Conservation (phyloP, 2,113 vertebrate species). For the Dicaeum eximium region DNA sequence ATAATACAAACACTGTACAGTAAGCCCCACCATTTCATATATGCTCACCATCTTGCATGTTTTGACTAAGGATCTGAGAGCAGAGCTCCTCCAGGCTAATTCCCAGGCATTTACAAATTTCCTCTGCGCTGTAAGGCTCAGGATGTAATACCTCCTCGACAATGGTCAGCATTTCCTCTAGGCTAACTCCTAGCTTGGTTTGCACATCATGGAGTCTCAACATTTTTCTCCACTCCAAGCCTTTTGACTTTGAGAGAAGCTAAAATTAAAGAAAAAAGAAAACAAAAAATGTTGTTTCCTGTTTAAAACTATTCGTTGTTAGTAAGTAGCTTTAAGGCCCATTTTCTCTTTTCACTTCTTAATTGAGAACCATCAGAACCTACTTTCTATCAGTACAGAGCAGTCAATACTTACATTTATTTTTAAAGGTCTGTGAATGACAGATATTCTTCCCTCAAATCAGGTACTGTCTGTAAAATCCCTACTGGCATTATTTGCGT, state of each 20-base stretch:
- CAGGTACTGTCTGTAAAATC: neutral
- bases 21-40: neutral
- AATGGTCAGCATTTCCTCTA: conserved; percentile 87
- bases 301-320: neutral
- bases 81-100: conserved; percentile 80
- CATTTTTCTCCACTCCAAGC: conserved; percentile 71
- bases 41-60: conserved; percentile 86
- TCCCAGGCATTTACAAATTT: conserved; percentile 85
- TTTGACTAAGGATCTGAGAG: conserved; percentile 79
- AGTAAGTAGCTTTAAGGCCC: neutral
- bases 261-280: conserved; percentile 37
- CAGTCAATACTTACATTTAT: neutral
- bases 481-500: neutral
- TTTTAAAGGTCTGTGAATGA: neutral
- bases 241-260: conserved; percentile 78
- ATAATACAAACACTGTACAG: neutral
- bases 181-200: conserved; percentile 72
- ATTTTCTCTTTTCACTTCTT: neutral
- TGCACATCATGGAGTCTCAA: conserved; percentile 86
- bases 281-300: neutral
- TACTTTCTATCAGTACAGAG: neutral
- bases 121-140: conserved; percentile 86
- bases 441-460: neutral
- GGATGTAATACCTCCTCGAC: conserved; percentile 85
- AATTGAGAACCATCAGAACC: neutral